phyloP scores from a whole-genome alignment of 2,888 invertebrate species.

The Barypeithes pellucidus region DNA sequence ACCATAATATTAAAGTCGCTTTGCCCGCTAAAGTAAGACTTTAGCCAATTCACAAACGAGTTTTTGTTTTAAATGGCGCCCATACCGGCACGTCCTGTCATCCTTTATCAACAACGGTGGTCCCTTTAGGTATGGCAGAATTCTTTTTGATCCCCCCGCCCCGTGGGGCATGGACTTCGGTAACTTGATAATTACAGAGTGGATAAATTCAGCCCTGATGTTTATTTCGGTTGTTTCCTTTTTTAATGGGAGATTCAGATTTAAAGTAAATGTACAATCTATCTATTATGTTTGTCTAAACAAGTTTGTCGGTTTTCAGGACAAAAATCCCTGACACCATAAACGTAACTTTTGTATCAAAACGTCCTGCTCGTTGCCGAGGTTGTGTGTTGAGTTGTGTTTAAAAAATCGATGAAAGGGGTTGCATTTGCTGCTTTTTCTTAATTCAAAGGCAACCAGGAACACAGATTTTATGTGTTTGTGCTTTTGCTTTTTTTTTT shows the following conservation, averaged over 20 bases:
- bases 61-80: slow-evolving; percentile 45
- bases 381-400: too few relatives aligned
- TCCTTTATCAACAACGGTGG: slow-evolving; percentile 41
- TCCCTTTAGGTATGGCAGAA: slow-evolving; percentile 23
- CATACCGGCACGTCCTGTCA: slow-evolving; percentile 42
- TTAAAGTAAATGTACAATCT: too few relatives aligned
- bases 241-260: background rate
- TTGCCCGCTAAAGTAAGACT: slow-evolving; percentile 41
- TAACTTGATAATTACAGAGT: slow-evolving; percentile 23
- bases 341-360: too few relatives aligned
- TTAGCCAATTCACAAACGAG: slow-evolving; percentile 38
- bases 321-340: too few relatives aligned
- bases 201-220: slow-evolving; percentile 13
- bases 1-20: background rate
- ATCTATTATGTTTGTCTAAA: too few relatives aligned
- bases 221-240: background rate
- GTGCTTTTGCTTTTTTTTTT: too few relatives aligned
- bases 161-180: slow-evolving; percentile 8
- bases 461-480: too few relatives aligned
- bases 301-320: too few relatives aligned
- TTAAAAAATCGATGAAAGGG: too few relatives aligned
- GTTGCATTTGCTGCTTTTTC: too few relatives aligned
- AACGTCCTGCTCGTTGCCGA: too few relatives aligned
- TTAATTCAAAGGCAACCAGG: too few relatives aligned
- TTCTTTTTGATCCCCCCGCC: slow-evolving; percentile 27